phyloP scores from a whole-genome alignment of 92 coral and sea anemone genomes.

The Porites divaricata region DNA sequence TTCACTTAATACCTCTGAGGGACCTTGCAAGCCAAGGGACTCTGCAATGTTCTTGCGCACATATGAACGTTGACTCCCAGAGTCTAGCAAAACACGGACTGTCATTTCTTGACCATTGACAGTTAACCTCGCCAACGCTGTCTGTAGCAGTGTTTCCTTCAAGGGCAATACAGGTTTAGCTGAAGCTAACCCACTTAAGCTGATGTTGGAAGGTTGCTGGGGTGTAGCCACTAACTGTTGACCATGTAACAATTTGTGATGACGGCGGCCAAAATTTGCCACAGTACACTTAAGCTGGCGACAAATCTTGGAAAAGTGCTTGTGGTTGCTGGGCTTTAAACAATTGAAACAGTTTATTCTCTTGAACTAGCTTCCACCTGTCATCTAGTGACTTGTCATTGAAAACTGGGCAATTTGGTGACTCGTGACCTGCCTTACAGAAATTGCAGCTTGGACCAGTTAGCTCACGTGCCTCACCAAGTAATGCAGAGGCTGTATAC shows the following conservation, averaged over 20 bases:
- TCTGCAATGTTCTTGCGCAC: neutral
- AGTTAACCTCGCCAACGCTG: slow-evolving; percentile 24
- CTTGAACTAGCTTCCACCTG: slow-evolving; percentile 38
- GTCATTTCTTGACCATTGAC: slow-evolving; percentile 13
- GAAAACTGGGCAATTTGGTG: slow-evolving; percentile 29
- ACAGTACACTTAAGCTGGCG: slow-evolving; percentile 43
- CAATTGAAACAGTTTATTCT: slow-evolving; percentile 23
- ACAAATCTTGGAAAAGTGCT: slow-evolving; percentile 36
- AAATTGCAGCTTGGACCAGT: slow-evolving; percentile 26
- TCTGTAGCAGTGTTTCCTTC: slow-evolving; percentile 24
- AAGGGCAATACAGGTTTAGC: neutral
- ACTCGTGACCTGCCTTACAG: slow-evolving; percentile 34
- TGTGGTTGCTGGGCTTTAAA: slow-evolving; percentile 29
- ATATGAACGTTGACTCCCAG: slow-evolving; percentile 18
- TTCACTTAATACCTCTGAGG: neutral
- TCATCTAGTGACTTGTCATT: slow-evolving; percentile 20
- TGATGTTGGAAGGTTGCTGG: neutral
- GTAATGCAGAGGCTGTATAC: too few relatives aligned
- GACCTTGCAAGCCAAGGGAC: neutral
- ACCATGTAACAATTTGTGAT: slow-evolving; percentile 47
- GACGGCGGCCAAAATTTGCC: slow-evolving; percentile 42
- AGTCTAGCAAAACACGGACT: slow-evolving; percentile 22
- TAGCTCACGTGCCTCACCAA: slow-evolving; percentile 24
- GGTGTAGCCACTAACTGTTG: neutral
- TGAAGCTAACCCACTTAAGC: slow-evolving; percentile 36